Evolutionary conservation across 2,888 invertebrate species (phyloP).

Genomic region (Aplocera efformata): DNA sequence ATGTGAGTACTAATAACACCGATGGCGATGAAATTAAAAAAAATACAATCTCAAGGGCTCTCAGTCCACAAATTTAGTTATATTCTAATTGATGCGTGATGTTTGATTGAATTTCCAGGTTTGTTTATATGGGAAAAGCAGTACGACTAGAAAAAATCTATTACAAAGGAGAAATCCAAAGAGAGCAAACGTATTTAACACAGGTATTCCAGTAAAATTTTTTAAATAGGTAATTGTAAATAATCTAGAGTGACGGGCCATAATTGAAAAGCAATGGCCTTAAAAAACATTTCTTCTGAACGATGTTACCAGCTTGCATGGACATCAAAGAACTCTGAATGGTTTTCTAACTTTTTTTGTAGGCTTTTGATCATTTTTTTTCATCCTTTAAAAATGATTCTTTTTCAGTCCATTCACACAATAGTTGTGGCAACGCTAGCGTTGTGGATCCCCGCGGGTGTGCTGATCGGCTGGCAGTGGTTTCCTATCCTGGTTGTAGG

Average conservation of each 20-base stretch:
- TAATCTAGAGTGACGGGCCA: no score
- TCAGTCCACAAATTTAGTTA: no score
- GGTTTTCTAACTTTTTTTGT: no score
- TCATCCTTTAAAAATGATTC: slow-evolving; percentile 5
- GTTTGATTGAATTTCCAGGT: slow-evolving; percentile 43
- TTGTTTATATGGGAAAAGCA: slow-evolving; percentile 71
- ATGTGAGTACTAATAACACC: slow-evolving; percentile 61
- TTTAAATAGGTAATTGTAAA: no score
- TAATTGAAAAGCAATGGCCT: no score
- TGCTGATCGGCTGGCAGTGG: slow-evolving; percentile 73
- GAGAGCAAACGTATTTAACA: slow-evolving; percentile 66
- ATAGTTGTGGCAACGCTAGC: slow-evolving; percentile 62
- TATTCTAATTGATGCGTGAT: no score
- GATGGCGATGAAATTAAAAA: no score
- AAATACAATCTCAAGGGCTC: no score
- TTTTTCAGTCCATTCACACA: slow-evolving; percentile 59
- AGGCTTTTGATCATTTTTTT: not conserved
- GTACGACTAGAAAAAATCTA: slow-evolving; percentile 66
- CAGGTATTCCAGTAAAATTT: slow-evolving; percentile 43
- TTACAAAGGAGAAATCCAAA: slow-evolving; percentile 63
- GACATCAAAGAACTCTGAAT: no score
- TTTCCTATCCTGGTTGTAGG: slow-evolving; percentile 59
- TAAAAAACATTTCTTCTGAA: no score
- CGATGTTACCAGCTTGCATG: no score
- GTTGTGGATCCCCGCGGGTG: slow-evolving; percentile 73